Percentiles rank a stretch among this genome's conserved stretches.
These are phyloP conservation scores for Sericinus montela DNA, from an alignment of 2,888 invertebrate species.

Conservation along the genomic window DNA sequence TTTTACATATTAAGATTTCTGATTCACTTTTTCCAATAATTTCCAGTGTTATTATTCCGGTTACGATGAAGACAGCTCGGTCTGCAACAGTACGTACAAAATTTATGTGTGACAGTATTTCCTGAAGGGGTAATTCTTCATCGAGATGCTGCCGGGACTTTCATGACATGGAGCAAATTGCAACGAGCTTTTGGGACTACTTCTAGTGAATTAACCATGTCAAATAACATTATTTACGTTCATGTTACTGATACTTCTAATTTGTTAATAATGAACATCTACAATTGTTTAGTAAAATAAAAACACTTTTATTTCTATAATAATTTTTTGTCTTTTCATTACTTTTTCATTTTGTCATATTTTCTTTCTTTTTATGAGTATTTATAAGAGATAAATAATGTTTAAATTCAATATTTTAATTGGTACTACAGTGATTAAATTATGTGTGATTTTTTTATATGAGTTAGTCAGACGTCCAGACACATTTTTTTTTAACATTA, in stretches of 20 bases:
- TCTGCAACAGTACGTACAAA: conserved; percentile 31
- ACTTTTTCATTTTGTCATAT: too few species aligned
- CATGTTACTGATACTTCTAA: conserved; percentile 2
- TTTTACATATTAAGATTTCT: neutral
- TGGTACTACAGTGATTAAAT: too few species aligned
- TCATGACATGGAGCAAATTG: conserved; percentile 24
- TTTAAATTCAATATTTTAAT: too few species aligned
- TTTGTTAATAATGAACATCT: too few species aligned
- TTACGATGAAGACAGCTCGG: conserved; percentile 33
- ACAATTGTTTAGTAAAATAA: too few species aligned
- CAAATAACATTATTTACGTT: conserved; percentile 7
- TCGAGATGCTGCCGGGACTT: conserved; percentile 17
- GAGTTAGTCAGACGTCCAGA: too few species aligned
- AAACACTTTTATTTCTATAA: too few species aligned
- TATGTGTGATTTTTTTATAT: too few species aligned
- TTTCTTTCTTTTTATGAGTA: too few species aligned
- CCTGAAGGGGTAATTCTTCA: conserved; percentile 33
- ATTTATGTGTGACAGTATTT: conserved; percentile 40
- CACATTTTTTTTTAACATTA: too few species aligned
- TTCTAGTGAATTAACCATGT: conserved; percentile 9
- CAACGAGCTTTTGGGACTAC: conserved; percentile 16
- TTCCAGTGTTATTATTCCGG: conserved; percentile 26
- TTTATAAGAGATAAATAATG: too few species aligned
- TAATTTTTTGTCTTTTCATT: too few species aligned
- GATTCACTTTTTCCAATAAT: conserved; percentile 27